phyloP scores from a whole-genome alignment of 2,113 vertebrate species.

The Redunca redunca region DNA sequence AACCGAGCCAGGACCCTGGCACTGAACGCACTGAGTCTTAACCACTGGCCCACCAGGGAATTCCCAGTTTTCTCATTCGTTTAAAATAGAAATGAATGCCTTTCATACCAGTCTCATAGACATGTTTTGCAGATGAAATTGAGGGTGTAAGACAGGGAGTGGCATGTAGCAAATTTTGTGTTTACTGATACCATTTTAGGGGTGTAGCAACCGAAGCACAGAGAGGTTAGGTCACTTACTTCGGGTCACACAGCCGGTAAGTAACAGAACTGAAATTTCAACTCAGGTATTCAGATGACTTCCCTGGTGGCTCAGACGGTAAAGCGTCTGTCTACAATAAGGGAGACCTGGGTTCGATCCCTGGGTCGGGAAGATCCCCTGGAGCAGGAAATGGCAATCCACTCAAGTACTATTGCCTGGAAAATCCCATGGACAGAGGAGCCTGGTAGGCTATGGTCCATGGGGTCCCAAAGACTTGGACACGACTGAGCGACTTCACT shows the following conservation, averaged over 20 bases:
- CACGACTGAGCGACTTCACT: too few relatives aligned
- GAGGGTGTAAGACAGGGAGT: not conserved
- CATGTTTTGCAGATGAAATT: not conserved
- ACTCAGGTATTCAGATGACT: not conserved
- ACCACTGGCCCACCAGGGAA: not conserved
- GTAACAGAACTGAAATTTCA: not conserved
- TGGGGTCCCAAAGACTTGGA: too few relatives aligned
- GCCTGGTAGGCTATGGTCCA: too few relatives aligned
- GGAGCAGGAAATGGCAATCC: too few relatives aligned
- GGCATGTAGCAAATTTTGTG: not conserved
- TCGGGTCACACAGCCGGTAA: not conserved
- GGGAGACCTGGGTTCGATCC: too few relatives aligned
- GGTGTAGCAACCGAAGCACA: not conserved
- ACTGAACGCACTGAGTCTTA: not conserved
- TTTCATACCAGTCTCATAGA: not conserved
- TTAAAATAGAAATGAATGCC: not conserved
- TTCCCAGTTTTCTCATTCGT: not conserved
- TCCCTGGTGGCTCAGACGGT: too few relatives aligned
- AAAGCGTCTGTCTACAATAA: too few relatives aligned
- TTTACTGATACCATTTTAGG: not conserved
- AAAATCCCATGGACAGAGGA: too few relatives aligned
- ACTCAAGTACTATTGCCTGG: too few relatives aligned
- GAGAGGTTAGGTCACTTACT: not conserved
- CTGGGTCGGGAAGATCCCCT: too few relatives aligned
- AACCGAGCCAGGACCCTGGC: not conserved